A percentile compares a stretch with the other conserved stretches of the same genome.
Conservation (phyloP, 1,140 invertebrate genomes). For the Arctopsyche grandis region DNA sequence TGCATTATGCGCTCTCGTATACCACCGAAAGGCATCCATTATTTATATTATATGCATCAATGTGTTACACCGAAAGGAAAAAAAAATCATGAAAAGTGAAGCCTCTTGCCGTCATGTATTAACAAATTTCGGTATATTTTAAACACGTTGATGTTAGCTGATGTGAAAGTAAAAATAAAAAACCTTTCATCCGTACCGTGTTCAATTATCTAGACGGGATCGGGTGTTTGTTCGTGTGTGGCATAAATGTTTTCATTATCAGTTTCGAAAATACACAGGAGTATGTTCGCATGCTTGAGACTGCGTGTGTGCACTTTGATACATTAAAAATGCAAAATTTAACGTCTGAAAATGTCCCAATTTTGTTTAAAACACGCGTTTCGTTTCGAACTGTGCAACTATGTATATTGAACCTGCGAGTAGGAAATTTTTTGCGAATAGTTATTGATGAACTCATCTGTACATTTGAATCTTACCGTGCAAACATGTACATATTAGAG, state of each 20-base stretch:
- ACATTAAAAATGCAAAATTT: slow-evolving; percentile 15
- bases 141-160: too few relatives aligned
- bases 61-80: too few relatives aligned
- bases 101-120: too few relatives aligned
- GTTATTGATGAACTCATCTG: neutral
- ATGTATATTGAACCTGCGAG: neutral
- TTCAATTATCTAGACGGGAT: neutral
- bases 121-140: too few relatives aligned
- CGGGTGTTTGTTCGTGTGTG: slow-evolving; percentile 4
- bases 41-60: too few relatives aligned
- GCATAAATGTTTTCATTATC: slow-evolving; percentile 31
- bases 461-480: neutral
- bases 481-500: neutral
- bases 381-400: neutral
- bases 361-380: neutral
- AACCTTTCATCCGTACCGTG: too few relatives aligned
- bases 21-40: too few relatives aligned
- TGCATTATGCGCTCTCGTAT: too few relatives aligned
- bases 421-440: neutral
- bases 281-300: neutral
- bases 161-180: too few relatives aligned
- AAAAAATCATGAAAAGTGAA: too few relatives aligned
- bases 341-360: neutral
- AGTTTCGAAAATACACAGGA: neutral
- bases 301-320: neutral